Evolutionary conservation across 2,113 vertebrate species (phyloP), one percentile per base, ranked within the genome.

Genomic region (Zeus faber): DNA sequence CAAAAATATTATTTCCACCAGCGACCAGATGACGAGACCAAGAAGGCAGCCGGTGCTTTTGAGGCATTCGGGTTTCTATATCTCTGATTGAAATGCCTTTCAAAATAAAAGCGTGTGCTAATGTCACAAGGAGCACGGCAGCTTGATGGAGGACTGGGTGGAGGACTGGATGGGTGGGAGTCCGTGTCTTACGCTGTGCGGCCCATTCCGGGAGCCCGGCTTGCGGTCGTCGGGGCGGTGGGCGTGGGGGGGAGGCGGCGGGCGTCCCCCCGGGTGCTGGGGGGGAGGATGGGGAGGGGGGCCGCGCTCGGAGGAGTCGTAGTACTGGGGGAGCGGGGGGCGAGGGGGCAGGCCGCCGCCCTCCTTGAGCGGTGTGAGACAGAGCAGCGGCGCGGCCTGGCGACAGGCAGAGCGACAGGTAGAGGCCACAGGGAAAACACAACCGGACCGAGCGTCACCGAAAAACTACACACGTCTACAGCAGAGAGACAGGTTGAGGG

Each of bases 251-350:
- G 88, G 89, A 74, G 86, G 88, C 17, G 89, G 89, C 88, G 85
- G 86, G 85, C 88, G 82, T 84, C 89, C 87, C 67, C 91, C 80
- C 79, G 66, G 27, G 50, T 93, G 91, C 77, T 89, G 77, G 86
- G 91, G 89, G 84, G 89, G 87, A 82, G 90, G 90, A 87, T 91
- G 89, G 80, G 88, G 70, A 80, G 89, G 88, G 80, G 91, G 88
- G 79, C 86, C 89, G 74, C 85, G 88, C 50, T 80, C 74, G 6
- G 78, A 57, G 80, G 92, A 91, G 89, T 95, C 93, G 90, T 95
- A 96, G 85, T 91, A 93, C 80, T 95, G 92, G 83, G 96, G 95
- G 70, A 95, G 93, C 84, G 95, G 95, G 72, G 95, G 95, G 83
- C 93, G 94, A 63, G 94, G 93, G 88, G 95, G 96, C 85, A 89